Conservation (phyloP, 1,140 invertebrate genomes). For the Alviniconcha marisindica region DNA sequence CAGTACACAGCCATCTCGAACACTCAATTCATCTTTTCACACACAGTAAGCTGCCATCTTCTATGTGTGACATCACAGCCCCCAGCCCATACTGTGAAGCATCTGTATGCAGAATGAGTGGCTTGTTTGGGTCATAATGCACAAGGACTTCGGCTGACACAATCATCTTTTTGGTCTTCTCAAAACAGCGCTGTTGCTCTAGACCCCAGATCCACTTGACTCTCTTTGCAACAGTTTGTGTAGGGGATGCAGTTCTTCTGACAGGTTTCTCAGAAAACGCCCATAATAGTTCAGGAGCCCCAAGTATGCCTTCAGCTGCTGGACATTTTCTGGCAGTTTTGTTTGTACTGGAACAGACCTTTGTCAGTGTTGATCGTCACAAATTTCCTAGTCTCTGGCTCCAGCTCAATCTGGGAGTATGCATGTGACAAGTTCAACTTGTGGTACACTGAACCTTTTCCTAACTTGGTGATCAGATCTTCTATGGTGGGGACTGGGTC, state of each 20-base stretch:
- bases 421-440: conserved; percentile 60
- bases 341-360: conserved; percentile 74
- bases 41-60: no score
- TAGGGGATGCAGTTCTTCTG: conserved; percentile 44
- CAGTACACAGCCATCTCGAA: no score
- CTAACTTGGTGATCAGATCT: conserved; percentile 59
- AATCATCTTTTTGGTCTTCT: background rate
- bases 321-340: no score
- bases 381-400: conserved; percentile 33
- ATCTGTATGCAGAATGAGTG: conserved; percentile 77
- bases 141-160: background rate
- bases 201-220: no score
- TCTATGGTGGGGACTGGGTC: conserved; percentile 63
- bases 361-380: conserved; percentile 67
- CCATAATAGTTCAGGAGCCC: no score
- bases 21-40: no score
- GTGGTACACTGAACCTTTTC: conserved; percentile 67
- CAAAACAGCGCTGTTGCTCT: no score
- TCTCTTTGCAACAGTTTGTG: conserved; percentile 47
- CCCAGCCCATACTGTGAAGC: conserved; percentile 75
- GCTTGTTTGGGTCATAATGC: no score
- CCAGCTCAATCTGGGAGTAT: conserved; percentile 55
- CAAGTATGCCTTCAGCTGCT: no score
- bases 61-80: no score
- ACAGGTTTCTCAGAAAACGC: no score